Evolutionary conservation across 2,797 vertebrate species (phyloP), one percentile per base, ranked within the genome.

Genomic region (Benthosema pterotum): DNA sequence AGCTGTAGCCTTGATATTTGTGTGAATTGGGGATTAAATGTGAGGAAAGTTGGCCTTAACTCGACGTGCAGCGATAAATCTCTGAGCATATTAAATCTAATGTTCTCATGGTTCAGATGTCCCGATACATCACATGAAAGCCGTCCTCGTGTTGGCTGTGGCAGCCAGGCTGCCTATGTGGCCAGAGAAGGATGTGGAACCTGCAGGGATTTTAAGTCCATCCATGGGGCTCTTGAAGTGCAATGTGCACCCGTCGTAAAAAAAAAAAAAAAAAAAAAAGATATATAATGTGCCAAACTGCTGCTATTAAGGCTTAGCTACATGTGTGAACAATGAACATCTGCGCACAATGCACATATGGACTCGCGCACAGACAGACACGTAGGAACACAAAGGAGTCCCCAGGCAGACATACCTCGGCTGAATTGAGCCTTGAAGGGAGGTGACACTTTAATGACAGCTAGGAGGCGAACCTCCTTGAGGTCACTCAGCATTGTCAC

Each of bases 21-120:
- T 72, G 60, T 63, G 59, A 69, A 67, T 78, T 52, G 60, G 60
- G 73, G 74, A 87, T 88, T 67, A 67, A 52, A 82, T 78, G 72
- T 64, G 42, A 55, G 65, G 42, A 82, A 75, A 85, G 73, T 67
- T 84, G 71, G 61, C 69, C 77, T 83, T 84, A 65, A 77, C 69
- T 74, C 70, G 54, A 64, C 1, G 2, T 57, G 42, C 56, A 56
- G 48, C 60, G 64, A 74, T 77, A 75, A 84, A 80, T 83, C 74
- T 69, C 69, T 32, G 71, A 73, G 66, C 61, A 60, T 54, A 82
- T 78, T 68, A 71, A 67, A 77, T 63, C 54, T 63, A 78, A 65
- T 71, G 53, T 67, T 65, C 66, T 75, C 69, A 52, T 45, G 22
- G 71, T 76, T 57, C 28, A 42, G 57, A 79, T 73, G 61, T 7